Conservation (phyloP, 35 echinoderm and acorn worm species). For the Apostichopus californicus region DNA sequence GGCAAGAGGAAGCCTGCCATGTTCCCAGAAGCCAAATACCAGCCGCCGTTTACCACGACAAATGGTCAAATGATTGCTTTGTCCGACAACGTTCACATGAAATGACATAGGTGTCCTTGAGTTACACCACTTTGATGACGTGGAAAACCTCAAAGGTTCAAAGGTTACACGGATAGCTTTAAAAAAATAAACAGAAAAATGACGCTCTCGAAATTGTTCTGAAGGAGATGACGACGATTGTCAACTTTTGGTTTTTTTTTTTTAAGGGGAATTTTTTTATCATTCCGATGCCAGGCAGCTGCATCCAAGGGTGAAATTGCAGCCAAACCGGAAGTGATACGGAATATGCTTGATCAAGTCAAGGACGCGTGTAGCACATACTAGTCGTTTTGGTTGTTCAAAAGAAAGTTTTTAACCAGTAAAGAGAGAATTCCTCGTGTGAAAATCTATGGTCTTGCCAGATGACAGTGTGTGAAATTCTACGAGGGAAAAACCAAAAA, state of each 20-base stretch:
- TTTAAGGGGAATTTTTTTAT: not conserved
- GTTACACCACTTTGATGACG: not conserved
- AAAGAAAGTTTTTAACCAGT: too few relatives aligned
- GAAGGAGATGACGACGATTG: too few relatives aligned
- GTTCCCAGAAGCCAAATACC: slow-evolving; percentile 78
- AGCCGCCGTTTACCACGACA: slow-evolving; percentile 71
- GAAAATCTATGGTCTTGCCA: not conserved
- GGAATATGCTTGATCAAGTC: not conserved
- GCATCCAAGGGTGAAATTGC: not conserved
- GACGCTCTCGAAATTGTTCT: too few relatives aligned
- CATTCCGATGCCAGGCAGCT: not conserved
- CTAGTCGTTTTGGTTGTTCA: not conserved
- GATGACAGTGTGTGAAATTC: not conserved
- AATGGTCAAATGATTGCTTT: slow-evolving; percentile 92
- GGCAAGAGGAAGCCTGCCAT: slow-evolving; percentile 55
- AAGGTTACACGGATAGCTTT: too few relatives aligned
- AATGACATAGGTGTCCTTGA: slow-evolving; percentile 17
- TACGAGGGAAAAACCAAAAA: not conserved
- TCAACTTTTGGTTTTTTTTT: too few relatives aligned
- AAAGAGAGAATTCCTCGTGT: too few relatives aligned
- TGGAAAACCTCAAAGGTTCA: too few relatives aligned
- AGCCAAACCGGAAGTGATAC: not conserved
- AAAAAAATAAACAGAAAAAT: too few relatives aligned
- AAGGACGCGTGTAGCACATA: not conserved
- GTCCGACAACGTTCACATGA: slow-evolving; percentile 77